phyloP scores from a whole-genome alignment of 1,140 invertebrate genomes.

The Calephelis nemesis region DNA sequence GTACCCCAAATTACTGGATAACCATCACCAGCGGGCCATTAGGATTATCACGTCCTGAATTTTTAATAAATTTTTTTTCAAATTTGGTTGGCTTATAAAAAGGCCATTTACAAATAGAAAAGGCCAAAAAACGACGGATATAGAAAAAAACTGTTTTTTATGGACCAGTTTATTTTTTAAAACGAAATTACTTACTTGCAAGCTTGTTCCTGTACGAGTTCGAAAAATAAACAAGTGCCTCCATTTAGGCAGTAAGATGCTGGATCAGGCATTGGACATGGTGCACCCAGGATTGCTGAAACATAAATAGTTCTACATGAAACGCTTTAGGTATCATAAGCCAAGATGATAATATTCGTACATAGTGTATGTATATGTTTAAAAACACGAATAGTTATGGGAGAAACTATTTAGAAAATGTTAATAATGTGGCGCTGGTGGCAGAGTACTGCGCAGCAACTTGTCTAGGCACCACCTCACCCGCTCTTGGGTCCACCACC shows the following conservation, averaged over 20 bases:
- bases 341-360: background rate
- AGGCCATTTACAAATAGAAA: background rate
- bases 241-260: constrained; percentile 86
- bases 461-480: too few relatives aligned
- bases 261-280: constrained; percentile 82
- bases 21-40: too few relatives aligned
- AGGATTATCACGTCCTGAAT: too few relatives aligned
- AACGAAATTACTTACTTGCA: constrained; percentile 84
- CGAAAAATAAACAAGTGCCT: constrained; percentile 89
- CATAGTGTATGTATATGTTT: background rate
- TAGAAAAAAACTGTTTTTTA: too few relatives aligned
- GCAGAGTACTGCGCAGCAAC: too few relatives aligned
- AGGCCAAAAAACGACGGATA: background rate
- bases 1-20: too few relatives aligned
- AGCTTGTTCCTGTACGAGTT: constrained; percentile 86
- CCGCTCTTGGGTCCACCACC: too few relatives aligned
- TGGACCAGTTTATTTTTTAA: background rate
- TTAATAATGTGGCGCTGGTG: too few relatives aligned
- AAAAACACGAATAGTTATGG: background rate
- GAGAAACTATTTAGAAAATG: too few relatives aligned
- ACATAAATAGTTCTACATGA: constrained; percentile 21
- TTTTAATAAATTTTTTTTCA: too few relatives aligned
- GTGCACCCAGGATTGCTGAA: constrained; percentile 81
- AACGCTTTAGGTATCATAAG: constrained; percentile 1
- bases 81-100: too few relatives aligned